These are phyloP conservation scores for Gymnobelideus leadbeateri DNA, from an alignment of 2,113 vertebrate species.

Conservation along the genomic window DNA sequence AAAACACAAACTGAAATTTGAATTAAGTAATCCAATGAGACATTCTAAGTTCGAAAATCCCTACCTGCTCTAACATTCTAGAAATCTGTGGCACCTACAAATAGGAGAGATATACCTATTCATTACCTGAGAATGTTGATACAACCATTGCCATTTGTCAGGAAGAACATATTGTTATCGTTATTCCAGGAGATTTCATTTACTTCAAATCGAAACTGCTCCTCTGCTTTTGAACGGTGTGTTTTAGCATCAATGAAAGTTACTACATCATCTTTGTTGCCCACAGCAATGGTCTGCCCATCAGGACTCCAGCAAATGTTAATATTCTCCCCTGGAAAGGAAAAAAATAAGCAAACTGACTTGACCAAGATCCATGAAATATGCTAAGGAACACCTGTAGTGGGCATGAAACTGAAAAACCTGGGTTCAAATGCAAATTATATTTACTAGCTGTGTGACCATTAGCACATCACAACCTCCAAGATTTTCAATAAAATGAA, in stretches of 20 bases:
- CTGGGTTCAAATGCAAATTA: not conserved
- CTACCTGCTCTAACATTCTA: not conserved
- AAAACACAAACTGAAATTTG: not conserved
- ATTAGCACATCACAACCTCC: not conserved
- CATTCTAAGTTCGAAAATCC: not conserved
- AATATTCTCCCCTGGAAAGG: slow-evolving; percentile 94
- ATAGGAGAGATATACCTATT: no score
- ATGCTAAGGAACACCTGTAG: not conserved
- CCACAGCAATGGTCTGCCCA: slow-evolving; percentile 97
- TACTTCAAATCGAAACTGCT: slow-evolving; percentile 99
- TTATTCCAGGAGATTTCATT: slow-evolving; percentile 99
- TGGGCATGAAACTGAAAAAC: not conserved
- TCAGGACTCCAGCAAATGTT: slow-evolving; percentile 99
- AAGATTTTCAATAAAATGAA: not conserved
- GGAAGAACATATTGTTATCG: slow-evolving; percentile 98
- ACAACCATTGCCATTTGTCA: slow-evolving; percentile 94
- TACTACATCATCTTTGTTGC: slow-evolving; percentile 99
- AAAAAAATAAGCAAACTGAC: slow-evolving; percentile 46
- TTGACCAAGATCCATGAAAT: slow-evolving; percentile 15
- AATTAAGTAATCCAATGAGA: not conserved
- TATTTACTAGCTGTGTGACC: not conserved
- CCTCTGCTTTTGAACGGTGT: slow-evolving; percentile 94
- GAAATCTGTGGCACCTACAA: not conserved
- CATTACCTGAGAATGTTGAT: slow-evolving; percentile 96
- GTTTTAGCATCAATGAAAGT: slow-evolving; percentile 98